Evolutionary conservation across 2,888 invertebrate species (phyloP).

Genomic region (Mythimna impura): DNA sequence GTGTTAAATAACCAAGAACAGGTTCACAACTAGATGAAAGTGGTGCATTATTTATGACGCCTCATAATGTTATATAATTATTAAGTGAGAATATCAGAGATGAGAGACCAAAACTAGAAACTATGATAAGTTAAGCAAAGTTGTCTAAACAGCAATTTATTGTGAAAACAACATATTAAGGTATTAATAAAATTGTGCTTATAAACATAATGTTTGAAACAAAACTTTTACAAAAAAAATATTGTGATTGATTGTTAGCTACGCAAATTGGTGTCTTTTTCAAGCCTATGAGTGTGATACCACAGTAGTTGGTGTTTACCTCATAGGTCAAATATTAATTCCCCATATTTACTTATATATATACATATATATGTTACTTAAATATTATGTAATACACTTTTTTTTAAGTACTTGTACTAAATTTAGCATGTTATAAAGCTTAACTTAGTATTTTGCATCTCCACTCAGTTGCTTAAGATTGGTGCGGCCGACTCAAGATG

Average conservation of each 20-base stretch:
- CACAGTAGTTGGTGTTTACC: neutral
- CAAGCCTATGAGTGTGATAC: neutral
- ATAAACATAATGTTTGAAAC: neutral
- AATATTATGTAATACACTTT: neutral
- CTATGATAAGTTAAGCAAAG: neutral
- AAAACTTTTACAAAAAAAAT: neutral
- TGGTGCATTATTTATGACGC: slow-evolving; percentile 8
- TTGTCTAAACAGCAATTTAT: neutral
- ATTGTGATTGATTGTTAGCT: neutral
- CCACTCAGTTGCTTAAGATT: slow-evolving; percentile 74
- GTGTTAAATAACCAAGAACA: neutral
- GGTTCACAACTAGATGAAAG: slow-evolving; percentile 20
- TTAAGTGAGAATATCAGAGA: neutral
- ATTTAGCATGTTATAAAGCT: slow-evolving; percentile 52
- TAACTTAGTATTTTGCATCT: slow-evolving; percentile 73
- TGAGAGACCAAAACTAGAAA: neutral
- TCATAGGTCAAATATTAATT: neutral
- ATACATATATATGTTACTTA: neutral
- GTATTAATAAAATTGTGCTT: neutral
- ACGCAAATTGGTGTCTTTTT: neutral
- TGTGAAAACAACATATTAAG: neutral
- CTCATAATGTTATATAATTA: slow-evolving; percentile 4
- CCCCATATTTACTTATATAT: neutral
- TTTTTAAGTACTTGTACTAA: slow-evolving; percentile 10
- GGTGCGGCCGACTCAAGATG: slow-evolving; percentile 80